A percentile compares a stretch with the other conserved stretches of the same genome.
Conservation (phyloP, 2,888 invertebrate species). For the Pyralis farinalis region DNA sequence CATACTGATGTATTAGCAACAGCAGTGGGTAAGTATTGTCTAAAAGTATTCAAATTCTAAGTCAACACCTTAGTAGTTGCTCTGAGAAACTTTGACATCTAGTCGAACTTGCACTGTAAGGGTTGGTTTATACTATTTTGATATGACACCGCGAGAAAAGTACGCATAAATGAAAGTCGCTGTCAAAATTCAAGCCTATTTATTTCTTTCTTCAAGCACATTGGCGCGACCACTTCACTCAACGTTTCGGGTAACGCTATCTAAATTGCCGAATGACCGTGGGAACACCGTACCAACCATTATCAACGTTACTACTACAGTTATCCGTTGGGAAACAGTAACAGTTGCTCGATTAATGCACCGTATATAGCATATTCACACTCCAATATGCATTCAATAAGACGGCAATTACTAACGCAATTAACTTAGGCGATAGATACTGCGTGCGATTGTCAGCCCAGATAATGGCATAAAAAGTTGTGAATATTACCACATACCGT, state of each 20-base stretch:
- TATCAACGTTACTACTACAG: conserved; percentile 27
- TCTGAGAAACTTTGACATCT: too few species aligned
- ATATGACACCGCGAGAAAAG: too few species aligned
- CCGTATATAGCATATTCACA: conserved; percentile 17
- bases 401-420: conserved; percentile 7
- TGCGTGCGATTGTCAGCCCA: conserved; percentile 1
- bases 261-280: conserved; percentile 37
- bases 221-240: conserved; percentile 2
- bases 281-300: conserved; percentile 37
- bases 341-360: conserved; percentile 29
- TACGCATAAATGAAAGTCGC: too few species aligned
- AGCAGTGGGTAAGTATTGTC: too few species aligned
- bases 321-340: conserved; percentile 21
- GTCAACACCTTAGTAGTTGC: too few species aligned
- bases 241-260: conserved; percentile 32
- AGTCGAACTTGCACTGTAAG: too few species aligned
- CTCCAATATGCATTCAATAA: conserved; percentile 19
- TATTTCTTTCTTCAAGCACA: background rate
- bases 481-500: conserved; percentile 1
- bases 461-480: conserved; percentile 6
- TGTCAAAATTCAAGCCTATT: too few species aligned
- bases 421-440: conserved; percentile 6
- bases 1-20: too few species aligned
- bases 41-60: too few species aligned
- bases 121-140: too few species aligned